phyloP scores from a whole-genome alignment of 2,888 invertebrate genomes.

The Thymelicus acteon region DNA sequence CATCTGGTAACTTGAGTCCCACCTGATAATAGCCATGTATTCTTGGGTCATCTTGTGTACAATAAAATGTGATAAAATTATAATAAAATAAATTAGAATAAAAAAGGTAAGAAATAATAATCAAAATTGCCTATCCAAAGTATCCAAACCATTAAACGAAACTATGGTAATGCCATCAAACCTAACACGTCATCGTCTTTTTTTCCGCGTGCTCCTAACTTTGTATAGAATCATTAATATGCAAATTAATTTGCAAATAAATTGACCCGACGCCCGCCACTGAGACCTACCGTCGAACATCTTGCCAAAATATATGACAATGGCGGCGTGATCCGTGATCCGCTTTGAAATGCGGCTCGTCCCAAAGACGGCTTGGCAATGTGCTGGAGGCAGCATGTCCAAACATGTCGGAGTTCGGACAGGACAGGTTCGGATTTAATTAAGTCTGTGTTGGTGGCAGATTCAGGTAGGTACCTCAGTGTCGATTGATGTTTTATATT shows the following conservation, averaged over 20 bases:
- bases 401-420: slow-evolving; percentile 17
- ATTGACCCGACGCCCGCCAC: background rate
- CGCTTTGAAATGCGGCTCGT: slow-evolving; percentile 13
- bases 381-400: slow-evolving; percentile 12
- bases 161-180: too few relatives aligned
- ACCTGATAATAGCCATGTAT: too few relatives aligned
- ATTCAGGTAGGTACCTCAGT: background rate
- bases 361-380: slow-evolving; percentile 13
- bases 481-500: background rate
- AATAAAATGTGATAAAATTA: too few relatives aligned
- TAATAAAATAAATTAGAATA: too few relatives aligned
- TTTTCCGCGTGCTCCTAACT: background rate
- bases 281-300: slow-evolving; percentile 16
- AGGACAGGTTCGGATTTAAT: background rate
- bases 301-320: slow-evolving; percentile 29
- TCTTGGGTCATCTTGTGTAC: too few relatives aligned
- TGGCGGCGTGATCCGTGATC: slow-evolving; percentile 25
- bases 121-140: too few relatives aligned
- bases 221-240: slow-evolving; percentile 15
- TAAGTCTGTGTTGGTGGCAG: background rate
- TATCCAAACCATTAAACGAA: too few relatives aligned
- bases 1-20: too few relatives aligned
- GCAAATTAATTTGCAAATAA: slow-evolving; percentile 29
- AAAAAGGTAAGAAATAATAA: too few relatives aligned
- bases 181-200: too few relatives aligned